A percentile compares a stretch with the other conserved stretches of the same genome.
phyloP scores from a whole-genome alignment of 2,888 invertebrate genomes.

The Panzeria rudis region DNA sequence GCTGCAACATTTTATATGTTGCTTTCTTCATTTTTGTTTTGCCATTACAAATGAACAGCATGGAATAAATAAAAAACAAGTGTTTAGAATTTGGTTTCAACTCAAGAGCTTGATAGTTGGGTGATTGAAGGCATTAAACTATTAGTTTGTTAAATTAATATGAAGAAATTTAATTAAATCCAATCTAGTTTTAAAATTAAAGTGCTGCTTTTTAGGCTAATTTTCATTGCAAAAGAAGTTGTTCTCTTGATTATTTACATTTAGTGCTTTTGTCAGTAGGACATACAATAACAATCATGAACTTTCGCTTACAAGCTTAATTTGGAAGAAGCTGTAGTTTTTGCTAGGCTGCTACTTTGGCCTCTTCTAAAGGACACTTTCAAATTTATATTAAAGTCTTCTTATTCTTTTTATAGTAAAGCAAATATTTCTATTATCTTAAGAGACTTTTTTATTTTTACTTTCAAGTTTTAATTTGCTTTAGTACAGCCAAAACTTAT shows the following conservation, averaged over 20 bases:
- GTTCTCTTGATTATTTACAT: too few species aligned
- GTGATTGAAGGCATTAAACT: neutral
- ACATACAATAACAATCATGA: too few species aligned
- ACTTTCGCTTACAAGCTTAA: too few species aligned
- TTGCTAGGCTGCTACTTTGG: too few species aligned
- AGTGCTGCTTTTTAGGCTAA: neutral
- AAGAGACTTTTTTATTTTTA: neutral
- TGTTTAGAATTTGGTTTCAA: conserved; percentile 16
- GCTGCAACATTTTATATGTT: conserved; percentile 55
- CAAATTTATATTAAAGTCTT: neutral
- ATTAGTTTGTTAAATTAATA: conserved; percentile 5
- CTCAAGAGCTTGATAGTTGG: neutral
- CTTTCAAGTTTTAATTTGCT: neutral
- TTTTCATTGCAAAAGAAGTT: neutral
- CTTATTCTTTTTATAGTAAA: neutral
- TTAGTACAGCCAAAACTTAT: conserved; percentile 18
- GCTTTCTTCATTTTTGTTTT: neutral
- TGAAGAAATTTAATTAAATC: neutral
- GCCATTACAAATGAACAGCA: conserved; percentile 63
- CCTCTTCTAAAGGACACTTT: too few species aligned
- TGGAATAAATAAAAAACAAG: conserved; percentile 30
- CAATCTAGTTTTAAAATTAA: neutral
- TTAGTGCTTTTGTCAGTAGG: too few species aligned
- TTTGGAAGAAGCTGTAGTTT: too few species aligned
- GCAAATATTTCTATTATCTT: neutral